These are phyloP conservation scores for Nothobranchius kuhntae DNA, from an alignment of 2,113 vertebrate genomes.

Conservation along the genomic window DNA sequence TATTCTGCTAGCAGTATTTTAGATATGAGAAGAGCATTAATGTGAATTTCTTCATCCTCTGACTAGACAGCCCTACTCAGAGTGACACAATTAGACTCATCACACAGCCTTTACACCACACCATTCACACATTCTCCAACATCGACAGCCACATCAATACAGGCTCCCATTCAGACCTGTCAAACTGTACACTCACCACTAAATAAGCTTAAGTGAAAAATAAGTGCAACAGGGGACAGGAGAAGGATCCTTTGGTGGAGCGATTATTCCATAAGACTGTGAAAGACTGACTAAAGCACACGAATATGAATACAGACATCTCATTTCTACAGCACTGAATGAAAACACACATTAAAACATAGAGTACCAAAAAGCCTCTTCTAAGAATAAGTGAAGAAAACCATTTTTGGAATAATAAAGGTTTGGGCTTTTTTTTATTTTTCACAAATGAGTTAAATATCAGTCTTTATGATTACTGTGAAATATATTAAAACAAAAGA, in stretches of 20 bases:
- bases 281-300: not conserved
- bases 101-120: slow-evolving; percentile 28
- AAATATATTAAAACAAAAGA: too few relatives aligned
- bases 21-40: slow-evolving; percentile 41
- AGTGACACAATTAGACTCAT: slow-evolving; percentile 54
- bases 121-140: slow-evolving; percentile 10
- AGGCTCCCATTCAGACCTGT: slow-evolving; percentile 45
- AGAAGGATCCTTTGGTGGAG: slow-evolving; percentile 43
- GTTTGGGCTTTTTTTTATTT: too few relatives aligned
- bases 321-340: slow-evolving; percentile 17
- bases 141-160: slow-evolving; percentile 21
- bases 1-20: slow-evolving; percentile 54
- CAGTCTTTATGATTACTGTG: too few relatives aligned
- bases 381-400: too few relatives aligned
- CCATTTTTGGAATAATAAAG: too few relatives aligned
- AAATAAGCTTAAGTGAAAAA: slow-evolving; percentile 61
- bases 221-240: slow-evolving; percentile 37
- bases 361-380: not conserved
- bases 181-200: slow-evolving; percentile 41
- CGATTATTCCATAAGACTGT: slow-evolving; percentile 48
- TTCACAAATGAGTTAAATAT: too few relatives aligned
- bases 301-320: slow-evolving; percentile 17
- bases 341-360: slow-evolving; percentile 10
- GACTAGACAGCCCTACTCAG: slow-evolving; percentile 33
- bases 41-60: slow-evolving; percentile 48